A percentile compares a stretch with the other conserved stretches of the same genome.
These are phyloP conservation scores for Zophobas morio DNA, from an alignment of 1,140 invertebrate species.

Conservation along the genomic window DNA sequence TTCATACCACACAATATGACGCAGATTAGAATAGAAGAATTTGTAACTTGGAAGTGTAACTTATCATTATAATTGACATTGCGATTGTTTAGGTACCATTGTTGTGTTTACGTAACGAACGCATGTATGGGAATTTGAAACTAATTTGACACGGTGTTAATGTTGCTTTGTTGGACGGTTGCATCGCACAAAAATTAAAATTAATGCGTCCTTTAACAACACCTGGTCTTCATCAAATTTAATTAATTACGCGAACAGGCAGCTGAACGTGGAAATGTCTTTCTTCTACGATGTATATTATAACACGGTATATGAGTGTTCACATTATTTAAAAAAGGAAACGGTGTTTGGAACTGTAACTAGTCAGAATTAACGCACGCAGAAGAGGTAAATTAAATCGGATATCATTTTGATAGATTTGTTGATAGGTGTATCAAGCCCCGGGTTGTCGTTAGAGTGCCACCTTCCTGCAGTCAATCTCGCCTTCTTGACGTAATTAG, in stretches of 20 bases:
- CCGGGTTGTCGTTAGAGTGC: too few species aligned
- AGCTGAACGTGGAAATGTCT: conserved; percentile 12
- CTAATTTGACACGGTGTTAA: background rate
- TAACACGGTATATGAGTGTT: background rate
- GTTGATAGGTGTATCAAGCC: too few species aligned
- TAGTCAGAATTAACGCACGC: too few species aligned
- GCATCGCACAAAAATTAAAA: background rate
- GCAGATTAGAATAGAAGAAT: background rate
- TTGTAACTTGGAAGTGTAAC: background rate
- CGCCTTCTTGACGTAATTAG: background rate
- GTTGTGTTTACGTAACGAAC: conserved; percentile 14
- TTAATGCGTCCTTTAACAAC: background rate
- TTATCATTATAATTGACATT: background rate
- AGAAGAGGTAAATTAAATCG: too few species aligned
- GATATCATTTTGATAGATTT: too few species aligned
- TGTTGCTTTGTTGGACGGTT: background rate
- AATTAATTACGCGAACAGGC: conserved; percentile 18
- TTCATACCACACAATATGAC: too few species aligned
- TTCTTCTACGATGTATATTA: background rate
- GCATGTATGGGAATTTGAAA: conserved; percentile 26
- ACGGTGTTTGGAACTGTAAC: too few species aligned
- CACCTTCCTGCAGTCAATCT: too few species aligned
- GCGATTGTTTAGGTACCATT: conserved; percentile 3
- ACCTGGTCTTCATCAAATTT: background rate
- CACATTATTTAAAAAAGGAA: background rate